Evolutionary conservation across 2,113 vertebrate species (phyloP).

Genomic region (Catharus bicknelli): DNA sequence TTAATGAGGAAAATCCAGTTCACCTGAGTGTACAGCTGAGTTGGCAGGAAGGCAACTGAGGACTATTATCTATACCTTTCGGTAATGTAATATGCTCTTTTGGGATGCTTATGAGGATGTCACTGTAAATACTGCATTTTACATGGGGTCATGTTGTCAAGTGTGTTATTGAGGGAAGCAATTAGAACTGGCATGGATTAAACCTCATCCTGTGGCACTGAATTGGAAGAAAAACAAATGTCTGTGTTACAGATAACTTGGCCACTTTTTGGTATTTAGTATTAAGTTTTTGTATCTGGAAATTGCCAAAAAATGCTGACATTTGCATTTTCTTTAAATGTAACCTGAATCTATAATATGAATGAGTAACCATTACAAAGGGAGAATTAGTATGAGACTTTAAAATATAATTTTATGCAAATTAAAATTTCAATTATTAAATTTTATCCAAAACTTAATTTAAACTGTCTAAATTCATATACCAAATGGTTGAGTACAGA

Average conservation of each 20-base stretch:
- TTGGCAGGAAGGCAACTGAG: not conserved
- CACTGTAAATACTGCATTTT: not conserved
- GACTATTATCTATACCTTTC: not conserved
- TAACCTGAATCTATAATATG: not conserved
- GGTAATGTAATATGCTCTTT: not conserved
- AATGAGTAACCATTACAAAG: not conserved
- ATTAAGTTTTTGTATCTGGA: not conserved
- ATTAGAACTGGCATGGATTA: not conserved
- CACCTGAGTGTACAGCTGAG: fast-evolving
- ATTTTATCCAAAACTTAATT: not conserved
- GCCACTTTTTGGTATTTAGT: not conserved
- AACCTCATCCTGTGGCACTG: not conserved
- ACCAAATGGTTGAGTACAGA: not conserved
- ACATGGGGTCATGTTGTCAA: not conserved
- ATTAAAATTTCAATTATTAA: not conserved
- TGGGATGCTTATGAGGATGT: not conserved
- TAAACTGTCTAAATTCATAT: not conserved
- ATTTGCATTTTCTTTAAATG: not conserved
- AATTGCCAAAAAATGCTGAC: not conserved
- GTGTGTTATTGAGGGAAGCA: not conserved
- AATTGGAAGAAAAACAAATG: not conserved
- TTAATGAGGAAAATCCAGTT: not conserved
- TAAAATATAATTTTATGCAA: not conserved
- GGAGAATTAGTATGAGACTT: not conserved
- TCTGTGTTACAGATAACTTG: not conserved